Evolutionary conservation across 2,888 invertebrate genomes (phyloP).

Genomic region (Galerucella pusilla): DNA sequence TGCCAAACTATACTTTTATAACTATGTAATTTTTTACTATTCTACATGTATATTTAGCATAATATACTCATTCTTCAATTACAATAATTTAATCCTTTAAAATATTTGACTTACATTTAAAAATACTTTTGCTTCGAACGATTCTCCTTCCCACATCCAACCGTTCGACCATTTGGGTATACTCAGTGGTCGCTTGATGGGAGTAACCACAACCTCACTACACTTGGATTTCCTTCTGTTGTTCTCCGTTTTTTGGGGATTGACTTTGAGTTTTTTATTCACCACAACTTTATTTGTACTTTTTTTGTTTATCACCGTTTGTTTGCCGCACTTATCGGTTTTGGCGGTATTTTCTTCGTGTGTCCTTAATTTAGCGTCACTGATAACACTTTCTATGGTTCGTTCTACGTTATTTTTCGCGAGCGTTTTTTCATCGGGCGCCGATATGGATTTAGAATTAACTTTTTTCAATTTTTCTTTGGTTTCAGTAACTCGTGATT

Average conservation of each 20-base stretch:
- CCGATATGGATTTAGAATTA: constrained; percentile 47
- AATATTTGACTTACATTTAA: constrained; percentile 78
- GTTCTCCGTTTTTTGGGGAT: constrained; percentile 48
- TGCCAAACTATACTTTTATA: too few species aligned
- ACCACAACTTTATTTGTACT: constrained; percentile 47
- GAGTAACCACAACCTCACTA: constrained; percentile 52
- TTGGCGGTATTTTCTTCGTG: constrained; percentile 38
- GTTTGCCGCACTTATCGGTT: constrained; percentile 62
- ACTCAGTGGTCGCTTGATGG: constrained; percentile 57
- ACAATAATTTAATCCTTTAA: background rate
- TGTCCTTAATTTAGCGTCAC: constrained; percentile 52
- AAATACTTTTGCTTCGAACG: constrained; percentile 85
- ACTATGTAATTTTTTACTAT: too few species aligned
- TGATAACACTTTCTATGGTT: constrained; percentile 65
- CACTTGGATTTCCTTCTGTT: constrained; percentile 58
- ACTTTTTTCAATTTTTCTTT: constrained; percentile 45
- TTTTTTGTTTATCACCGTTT: constrained; percentile 61
- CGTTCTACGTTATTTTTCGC: constrained; percentile 71
- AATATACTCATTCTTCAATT: background rate
- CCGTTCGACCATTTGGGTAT: constrained; percentile 88
- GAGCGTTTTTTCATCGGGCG: constrained; percentile 69
- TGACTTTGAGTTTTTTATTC: constrained; percentile 46
- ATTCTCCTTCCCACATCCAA: constrained; percentile 91
- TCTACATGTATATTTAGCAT: too few species aligned
- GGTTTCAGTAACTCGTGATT: constrained; percentile 49